Conservation (phyloP, 2,888 invertebrate species). For the Deroplatys truncata region DNA sequence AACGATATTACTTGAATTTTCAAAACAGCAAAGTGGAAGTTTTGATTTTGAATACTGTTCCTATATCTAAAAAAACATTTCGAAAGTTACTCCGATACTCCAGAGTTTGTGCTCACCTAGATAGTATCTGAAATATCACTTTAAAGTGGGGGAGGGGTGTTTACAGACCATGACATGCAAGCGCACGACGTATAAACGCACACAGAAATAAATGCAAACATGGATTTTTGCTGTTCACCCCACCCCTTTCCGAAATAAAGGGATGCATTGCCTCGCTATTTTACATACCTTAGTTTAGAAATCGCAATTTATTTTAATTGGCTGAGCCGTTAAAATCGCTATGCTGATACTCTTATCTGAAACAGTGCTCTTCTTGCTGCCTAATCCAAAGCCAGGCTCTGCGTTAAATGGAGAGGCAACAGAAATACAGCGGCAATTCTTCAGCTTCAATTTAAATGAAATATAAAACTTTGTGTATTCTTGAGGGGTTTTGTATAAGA, state of each 20-base stretch:
- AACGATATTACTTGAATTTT: too few species aligned
- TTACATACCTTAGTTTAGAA: not conserved
- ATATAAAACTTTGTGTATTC: too few species aligned
- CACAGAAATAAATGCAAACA: not conserved
- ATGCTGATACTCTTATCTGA: not conserved
- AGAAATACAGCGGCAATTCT: too few species aligned
- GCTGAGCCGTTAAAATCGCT: not conserved
- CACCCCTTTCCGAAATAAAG: not conserved
- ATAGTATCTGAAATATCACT: not conserved
- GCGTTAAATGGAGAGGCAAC: too few species aligned
- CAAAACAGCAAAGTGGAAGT: too few species aligned
- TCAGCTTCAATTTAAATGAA: too few species aligned
- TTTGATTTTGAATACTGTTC: too few species aligned
- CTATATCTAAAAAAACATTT: too few species aligned
- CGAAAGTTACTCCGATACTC: too few species aligned
- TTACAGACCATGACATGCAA: not conserved
- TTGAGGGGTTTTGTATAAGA: too few species aligned
- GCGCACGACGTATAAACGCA: not conserved
- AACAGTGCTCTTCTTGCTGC: not conserved
- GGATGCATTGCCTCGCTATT: not conserved
- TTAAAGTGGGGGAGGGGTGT: not conserved
- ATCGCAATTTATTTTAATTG: not conserved
- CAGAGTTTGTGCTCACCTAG: not conserved
- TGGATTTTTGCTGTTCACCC: not conserved
- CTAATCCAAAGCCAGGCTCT: not conserved